Conservation (phyloP, 2,888 invertebrate species). For the Cyclophora albipunctata region DNA sequence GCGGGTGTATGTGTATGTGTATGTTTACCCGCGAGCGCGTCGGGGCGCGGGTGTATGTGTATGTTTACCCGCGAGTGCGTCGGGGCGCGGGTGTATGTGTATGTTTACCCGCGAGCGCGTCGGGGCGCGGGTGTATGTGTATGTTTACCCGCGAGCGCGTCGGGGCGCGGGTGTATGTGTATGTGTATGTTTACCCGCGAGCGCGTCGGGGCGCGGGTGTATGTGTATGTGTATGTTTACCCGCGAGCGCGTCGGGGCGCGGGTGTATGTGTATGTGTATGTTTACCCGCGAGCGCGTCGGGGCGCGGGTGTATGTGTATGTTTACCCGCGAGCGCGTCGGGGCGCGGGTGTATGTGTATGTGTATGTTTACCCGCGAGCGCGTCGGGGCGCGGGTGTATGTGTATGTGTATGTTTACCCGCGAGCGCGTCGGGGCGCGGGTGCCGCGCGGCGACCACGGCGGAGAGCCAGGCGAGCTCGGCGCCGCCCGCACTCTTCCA, state of each 20-base stretch:
- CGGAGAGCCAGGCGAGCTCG: slow-evolving; percentile 97
- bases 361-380: slow-evolving; percentile 35
- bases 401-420: too few species aligned
- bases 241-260: slow-evolving; percentile 50
- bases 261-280: too few species aligned
- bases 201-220: slow-evolving; percentile 63
- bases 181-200: too few species aligned
- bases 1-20: too few species aligned
- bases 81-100: slow-evolving; percentile 74
- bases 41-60: slow-evolving; percentile 74
- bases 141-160: slow-evolving; percentile 29
- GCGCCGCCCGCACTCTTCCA: slow-evolving; percentile 89
- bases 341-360: slow-evolving; percentile 77
- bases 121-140: slow-evolving; percentile 74
- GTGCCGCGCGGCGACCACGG: slow-evolving; percentile 79
- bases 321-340: slow-evolving; percentile 27
- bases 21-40: slow-evolving; percentile 29
- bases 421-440: slow-evolving; percentile 50
- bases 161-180: slow-evolving; percentile 74
- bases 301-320: slow-evolving; percentile 77
- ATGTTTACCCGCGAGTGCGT: slow-evolving; percentile 29
- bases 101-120: slow-evolving; percentile 29
- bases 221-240: too few species aligned
- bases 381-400: slow-evolving; percentile 67
- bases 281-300: slow-evolving; percentile 27